phyloP scores from a whole-genome alignment of 1,140 invertebrate species.

The Lamellibrachia luymesi region DNA sequence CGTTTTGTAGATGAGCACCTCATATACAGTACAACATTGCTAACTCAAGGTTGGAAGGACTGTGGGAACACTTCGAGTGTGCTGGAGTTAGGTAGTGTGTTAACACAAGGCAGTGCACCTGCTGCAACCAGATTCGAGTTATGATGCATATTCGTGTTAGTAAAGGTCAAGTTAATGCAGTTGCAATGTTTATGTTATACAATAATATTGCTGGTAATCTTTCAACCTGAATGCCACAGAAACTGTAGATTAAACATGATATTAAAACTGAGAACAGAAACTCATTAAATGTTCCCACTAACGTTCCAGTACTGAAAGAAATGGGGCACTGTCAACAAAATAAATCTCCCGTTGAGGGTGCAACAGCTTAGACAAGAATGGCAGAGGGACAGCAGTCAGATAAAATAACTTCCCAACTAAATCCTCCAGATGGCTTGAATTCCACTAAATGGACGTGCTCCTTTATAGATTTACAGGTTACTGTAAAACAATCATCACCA shows the following conservation, averaged over 20 bases:
- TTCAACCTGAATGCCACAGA: background rate
- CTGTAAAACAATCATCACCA: background rate
- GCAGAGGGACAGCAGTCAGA: background rate
- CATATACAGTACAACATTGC: too few relatives aligned
- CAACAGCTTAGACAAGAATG: too few relatives aligned
- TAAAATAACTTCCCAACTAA: background rate
- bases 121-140: background rate
- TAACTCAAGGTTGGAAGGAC: too few relatives aligned
- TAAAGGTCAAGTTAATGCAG: background rate
- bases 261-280: background rate
- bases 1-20: too few relatives aligned
- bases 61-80: too few relatives aligned
- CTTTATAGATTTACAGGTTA: background rate
- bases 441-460: background rate
- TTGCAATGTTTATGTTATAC: background rate
- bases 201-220: background rate
- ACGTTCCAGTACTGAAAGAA: background rate
- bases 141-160: background rate
- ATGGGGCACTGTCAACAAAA: background rate
- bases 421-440: background rate
- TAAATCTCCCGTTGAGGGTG: too few relatives aligned
- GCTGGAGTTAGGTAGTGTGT: too few relatives aligned
- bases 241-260: background rate
- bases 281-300: background rate
- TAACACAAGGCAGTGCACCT: too few relatives aligned